Base-by-base conservation (phyloP, 1,140 invertebrate genomes). In the Drosophila simulans region DNA sequence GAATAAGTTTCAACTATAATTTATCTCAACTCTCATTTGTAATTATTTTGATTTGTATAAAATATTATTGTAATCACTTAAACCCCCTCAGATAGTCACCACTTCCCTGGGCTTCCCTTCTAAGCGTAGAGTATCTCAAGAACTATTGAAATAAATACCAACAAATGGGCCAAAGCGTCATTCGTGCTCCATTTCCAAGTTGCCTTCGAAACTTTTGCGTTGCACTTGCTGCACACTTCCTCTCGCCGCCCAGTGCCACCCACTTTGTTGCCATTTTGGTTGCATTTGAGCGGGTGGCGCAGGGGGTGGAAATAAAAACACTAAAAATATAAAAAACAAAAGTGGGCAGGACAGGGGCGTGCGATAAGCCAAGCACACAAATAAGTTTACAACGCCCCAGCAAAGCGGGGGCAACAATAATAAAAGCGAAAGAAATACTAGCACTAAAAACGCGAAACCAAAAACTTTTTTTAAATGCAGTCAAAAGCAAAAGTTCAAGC, bases 61-160 rank as follows among this genome's bases (percentile, higher is more conserved):
- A 37, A 3, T 8, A 37, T 13, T 37, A 11, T 39, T 1, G 37
- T n/a, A 8, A n/a, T 15, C 7, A 20, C 11, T n/a, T 52, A 52
- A 62, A 37, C 8, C 35, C 27, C n/a, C 13, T 45, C 31, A 40
- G 45, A 54, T 22, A 48, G 31, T 35, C 42, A 13, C 20, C 46
- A 48, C 35, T 40, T 63, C 51, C 35, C 5, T 31, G 34, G 4
- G 22, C 48, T 58, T 37, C 35, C 27, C 15, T 13, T 27, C 8
- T 2, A 35, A 48, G 20, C 20, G 15, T 42, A 72, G 71, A 43
- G 78, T 63, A 81, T 81, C 57, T 72, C 43, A 59, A 82, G 78
- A 63, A 62, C 79, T 54, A 82, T 82, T 82, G 68, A 82, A 82
- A 82, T 82, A 82, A 82, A 82, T 82, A 82, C 68, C 62, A 82